Conservation (phyloP, 2,888 invertebrate species). For the Oscheius sp. region DNA sequence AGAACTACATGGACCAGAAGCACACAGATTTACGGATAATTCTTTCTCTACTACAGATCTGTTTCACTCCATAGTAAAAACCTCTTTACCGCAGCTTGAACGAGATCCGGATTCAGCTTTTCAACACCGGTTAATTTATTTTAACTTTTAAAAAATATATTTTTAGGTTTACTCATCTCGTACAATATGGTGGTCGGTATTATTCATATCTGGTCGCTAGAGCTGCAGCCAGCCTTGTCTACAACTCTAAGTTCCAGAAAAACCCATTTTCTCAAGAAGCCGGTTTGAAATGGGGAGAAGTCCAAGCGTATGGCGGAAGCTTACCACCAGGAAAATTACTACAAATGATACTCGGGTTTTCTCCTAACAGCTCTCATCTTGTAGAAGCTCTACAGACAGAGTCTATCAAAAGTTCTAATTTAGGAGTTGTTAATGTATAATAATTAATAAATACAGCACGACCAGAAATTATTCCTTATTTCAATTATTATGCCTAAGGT, state of each 20-base stretch:
- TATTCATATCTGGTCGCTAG: slow-evolving; percentile 92
- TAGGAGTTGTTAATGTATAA: slow-evolving; percentile 53
- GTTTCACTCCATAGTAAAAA: slow-evolving; percentile 46
- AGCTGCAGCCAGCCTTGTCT: slow-evolving; percentile 63
- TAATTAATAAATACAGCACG: too few relatives aligned
- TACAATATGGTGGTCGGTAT: slow-evolving; percentile 98
- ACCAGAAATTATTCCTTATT: too few relatives aligned
- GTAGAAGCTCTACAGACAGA: slow-evolving; percentile 44
- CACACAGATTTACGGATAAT: slow-evolving; percentile 41
- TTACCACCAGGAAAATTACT: slow-evolving; percentile 60
- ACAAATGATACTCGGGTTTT: slow-evolving; percentile 54
- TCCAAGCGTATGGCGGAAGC: slow-evolving; percentile 68
- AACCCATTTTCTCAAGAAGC: slow-evolving; percentile 57
- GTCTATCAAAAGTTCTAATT: slow-evolving; percentile 40
- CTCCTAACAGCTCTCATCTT: slow-evolving; percentile 49
- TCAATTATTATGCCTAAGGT: too few relatives aligned
- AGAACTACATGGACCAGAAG: slow-evolving; percentile 61
- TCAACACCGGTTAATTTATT: slow-evolving; percentile 54
- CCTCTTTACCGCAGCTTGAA: slow-evolving; percentile 59
- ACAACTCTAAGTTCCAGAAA: slow-evolving; percentile 56
- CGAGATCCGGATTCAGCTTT: slow-evolving; percentile 52
- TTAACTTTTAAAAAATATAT: background rate
- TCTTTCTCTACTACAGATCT: slow-evolving; percentile 55
- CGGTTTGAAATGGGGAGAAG: slow-evolving; percentile 65
- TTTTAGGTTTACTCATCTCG: slow-evolving; percentile 86